Base-by-base conservation (phyloP, 2,797 vertebrate species). In the Psittacula echo region DNA sequence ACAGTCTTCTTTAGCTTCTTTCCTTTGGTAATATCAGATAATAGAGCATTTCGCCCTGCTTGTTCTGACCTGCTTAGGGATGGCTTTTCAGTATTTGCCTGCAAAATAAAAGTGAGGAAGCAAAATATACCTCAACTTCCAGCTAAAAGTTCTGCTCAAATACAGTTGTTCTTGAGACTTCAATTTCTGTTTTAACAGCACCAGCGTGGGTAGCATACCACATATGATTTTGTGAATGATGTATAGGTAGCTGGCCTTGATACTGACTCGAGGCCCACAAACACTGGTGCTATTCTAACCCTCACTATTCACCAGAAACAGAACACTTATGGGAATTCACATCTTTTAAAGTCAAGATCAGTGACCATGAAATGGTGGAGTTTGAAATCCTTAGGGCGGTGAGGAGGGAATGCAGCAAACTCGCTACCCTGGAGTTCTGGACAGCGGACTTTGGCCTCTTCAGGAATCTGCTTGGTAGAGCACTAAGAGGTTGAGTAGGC, bases 51-150 rank as follows among this genome's bases (percentile, higher is more conserved):
- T 95, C 99, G 97, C 50, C 99, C 98, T 9, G 98, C 98, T 95
- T 99, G 98, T 91, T 99, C 98, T 2, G 97, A 87, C 61, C 95
- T 98, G 90, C 93, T 99, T 76, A 99, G 97, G 53, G 6, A 5
- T 19, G 99, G 99, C 94, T 99, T 99, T 79, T 98, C 98, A 88
- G 97, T 98, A 97, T 99, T 99, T 67, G 99, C 99, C 99, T 99
- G 96, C 54, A 97, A 97, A 88, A 85, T 58, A 97, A 96, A 88
- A 93, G 86, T 37, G 26, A 84, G 24, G 30, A 58, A 18, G 11
- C n/a, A 85, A 88, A 90, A 85, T 80, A 94, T 76, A 82, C 44
- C 9, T 50, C 23, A 58, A 34, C 7, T 61, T 77, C 56, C 50
- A 79, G 20, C 37, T 51, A 47, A 50, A 58, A 68, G 10, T 70